Percentiles rank a stretch among this genome's conserved stretches.
These are phyloP conservation scores for Choloepus hoffmanni DNA, from an alignment of 2,113 vertebrate species.

Conservation along the genomic window DNA sequence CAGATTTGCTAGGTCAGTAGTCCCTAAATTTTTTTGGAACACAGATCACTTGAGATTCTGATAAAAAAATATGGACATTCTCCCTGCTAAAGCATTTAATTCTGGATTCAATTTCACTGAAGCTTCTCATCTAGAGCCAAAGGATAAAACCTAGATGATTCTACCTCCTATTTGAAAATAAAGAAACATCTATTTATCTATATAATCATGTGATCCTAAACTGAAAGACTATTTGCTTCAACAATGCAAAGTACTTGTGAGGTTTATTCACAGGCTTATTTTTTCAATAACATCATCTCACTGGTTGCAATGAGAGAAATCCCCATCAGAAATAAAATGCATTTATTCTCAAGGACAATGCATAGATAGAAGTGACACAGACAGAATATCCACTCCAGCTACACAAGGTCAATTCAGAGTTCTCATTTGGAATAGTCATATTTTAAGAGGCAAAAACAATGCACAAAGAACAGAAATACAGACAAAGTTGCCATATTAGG, in stretches of 20 bases:
- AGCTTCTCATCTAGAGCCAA: background rate
- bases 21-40: background rate
- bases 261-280: background rate
- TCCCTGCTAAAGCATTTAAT: background rate
- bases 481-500: background rate
- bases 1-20: background rate
- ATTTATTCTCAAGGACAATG: constrained; percentile 53
- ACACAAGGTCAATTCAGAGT: constrained; percentile 60
- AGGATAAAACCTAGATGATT: background rate
- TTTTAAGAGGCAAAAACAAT: constrained; percentile 60
- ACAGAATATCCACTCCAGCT: constrained; percentile 27
- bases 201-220: background rate
- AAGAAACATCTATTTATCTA: background rate
- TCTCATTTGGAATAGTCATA: background rate
- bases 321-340: constrained; percentile 52
- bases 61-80: background rate
- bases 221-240: background rate
- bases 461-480: constrained; percentile 65
- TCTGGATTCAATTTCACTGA: background rate
- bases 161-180: background rate
- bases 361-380: background rate
- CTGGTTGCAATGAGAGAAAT: constrained; percentile 6
- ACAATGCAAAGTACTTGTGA: background rate
- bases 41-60: background rate
- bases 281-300: constrained; percentile 43